Conservation (phyloP, 2,888 invertebrate genomes). For the Sinotaia quadrata region DNA sequence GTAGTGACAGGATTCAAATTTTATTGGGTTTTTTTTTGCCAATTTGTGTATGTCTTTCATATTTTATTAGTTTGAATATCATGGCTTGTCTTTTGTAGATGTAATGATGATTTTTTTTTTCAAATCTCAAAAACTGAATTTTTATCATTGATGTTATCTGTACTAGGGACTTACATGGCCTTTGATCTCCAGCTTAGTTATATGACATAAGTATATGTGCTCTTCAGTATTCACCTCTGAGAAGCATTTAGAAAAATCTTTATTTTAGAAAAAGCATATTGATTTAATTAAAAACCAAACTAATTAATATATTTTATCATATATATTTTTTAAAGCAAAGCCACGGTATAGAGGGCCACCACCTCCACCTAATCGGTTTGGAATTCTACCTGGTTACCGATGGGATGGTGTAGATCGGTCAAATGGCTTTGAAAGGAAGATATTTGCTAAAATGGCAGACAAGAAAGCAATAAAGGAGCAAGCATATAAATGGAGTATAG, state of each 20-base stretch:
- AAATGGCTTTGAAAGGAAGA: constrained; percentile 94
- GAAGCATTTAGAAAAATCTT: neutral
- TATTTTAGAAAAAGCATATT: neutral
- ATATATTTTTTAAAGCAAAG: constrained; percentile 58
- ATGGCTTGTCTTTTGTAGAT: no score
- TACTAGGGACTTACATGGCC: no score
- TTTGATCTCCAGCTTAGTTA: neutral
- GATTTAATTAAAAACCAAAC: no score
- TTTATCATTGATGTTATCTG: no score
- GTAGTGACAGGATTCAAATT: no score
- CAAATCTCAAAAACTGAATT: no score
- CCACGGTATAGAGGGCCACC: constrained; percentile 85
- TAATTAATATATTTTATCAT: neutral
- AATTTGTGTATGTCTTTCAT: no score
- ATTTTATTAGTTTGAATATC: no score
- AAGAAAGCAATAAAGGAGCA: constrained; percentile 84
- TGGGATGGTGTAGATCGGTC: constrained; percentile 99
- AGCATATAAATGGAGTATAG: constrained; percentile 93
- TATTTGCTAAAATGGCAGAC: constrained; percentile 76
- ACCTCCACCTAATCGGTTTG: constrained; percentile 92
- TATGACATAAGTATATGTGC: no score
- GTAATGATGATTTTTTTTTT: no score
- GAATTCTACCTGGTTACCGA: constrained; percentile 91
- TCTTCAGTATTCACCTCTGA: neutral
- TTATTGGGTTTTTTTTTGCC: no score